Conservation (phyloP, 2,113 vertebrate species). For the Bubo blakistoni region DNA sequence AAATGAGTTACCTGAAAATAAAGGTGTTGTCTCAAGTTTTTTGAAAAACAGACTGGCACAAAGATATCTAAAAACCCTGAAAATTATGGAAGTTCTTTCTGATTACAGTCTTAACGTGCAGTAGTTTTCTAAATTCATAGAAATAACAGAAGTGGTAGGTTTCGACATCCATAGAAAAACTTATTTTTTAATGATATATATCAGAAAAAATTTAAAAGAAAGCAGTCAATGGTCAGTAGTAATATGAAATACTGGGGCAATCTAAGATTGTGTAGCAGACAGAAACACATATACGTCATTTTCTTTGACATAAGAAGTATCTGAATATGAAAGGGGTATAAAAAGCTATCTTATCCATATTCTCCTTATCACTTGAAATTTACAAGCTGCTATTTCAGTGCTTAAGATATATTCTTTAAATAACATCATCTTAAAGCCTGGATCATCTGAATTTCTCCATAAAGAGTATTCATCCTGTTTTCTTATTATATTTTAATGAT, state of each 20-base stretch:
- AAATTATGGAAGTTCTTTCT: not conserved
- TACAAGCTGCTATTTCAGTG: not conserved
- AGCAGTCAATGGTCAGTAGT: not conserved
- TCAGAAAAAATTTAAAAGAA: not conserved
- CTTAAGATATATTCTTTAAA: not conserved
- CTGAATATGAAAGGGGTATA: not conserved
- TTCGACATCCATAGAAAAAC: not conserved
- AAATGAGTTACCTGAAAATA: not conserved
- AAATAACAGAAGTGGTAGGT: not conserved
- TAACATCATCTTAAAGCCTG: not conserved
- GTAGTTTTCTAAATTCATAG: not conserved
- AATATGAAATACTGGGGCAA: not conserved
- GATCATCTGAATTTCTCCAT: not conserved
- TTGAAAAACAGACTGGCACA: not conserved
- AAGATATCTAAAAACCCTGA: fast-evolving
- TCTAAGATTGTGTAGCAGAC: not conserved
- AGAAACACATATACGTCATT: not conserved
- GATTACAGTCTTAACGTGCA: not conserved
- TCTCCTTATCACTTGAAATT: not conserved
- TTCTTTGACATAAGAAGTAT: not conserved
- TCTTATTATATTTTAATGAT: not conserved
- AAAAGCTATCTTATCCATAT: not conserved
- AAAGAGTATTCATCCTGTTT: not conserved
- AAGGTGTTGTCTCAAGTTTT: not conserved
- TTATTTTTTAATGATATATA: not conserved